Base-by-base conservation (phyloP, 2,797 vertebrate genomes). In the Sylvia borin region DNA sequence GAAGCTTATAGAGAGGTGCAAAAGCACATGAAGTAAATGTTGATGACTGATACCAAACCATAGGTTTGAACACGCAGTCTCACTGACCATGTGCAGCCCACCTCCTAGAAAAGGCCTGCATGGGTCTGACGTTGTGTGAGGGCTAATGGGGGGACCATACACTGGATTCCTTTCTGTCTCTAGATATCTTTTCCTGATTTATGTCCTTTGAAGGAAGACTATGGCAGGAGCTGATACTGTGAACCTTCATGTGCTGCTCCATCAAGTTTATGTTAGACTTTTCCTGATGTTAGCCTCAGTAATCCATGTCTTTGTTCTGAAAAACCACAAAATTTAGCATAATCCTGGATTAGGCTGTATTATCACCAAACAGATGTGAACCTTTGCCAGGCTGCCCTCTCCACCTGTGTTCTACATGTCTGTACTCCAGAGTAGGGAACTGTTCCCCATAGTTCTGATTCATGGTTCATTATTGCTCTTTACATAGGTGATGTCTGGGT, bases 91-190 rank as follows among this genome's bases (percentile, higher is more conserved):
- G 10, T 31, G 32, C 22, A 47, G n/a, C 29, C 36, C 13, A 26
- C 18, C 26, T 50, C 26, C 55, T 40, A 13, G 16, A 38, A 66
- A 70, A 83, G 16, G 2, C 16, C 34, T 76, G 22, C 25, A 29
- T 4, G 29, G 47, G 16, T 20, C 50, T 88, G 18, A 34, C 5
- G 3, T 5, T 47, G 54, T 53, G 32, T 18, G 26, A 53, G 29
- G 42, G 24, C 9, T 79, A 16, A 0, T 5, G 16, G 13, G 18
- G 2, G 12, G 72, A 13, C 2, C 26, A 9, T n/a, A 10, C 11
- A 54, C 8, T 0, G 0, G 12, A 27, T 38, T 73, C 13, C 7
- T 38, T 75, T 14, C 31, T 64, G n/a, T 42, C 29, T 67, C 22
- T 16, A 31, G 18, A 10, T 36, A 34, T 4, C 10, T 68, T 26